Evolutionary conservation across 2,888 invertebrate species (phyloP).

Genomic region (Dascillus cervinus): DNA sequence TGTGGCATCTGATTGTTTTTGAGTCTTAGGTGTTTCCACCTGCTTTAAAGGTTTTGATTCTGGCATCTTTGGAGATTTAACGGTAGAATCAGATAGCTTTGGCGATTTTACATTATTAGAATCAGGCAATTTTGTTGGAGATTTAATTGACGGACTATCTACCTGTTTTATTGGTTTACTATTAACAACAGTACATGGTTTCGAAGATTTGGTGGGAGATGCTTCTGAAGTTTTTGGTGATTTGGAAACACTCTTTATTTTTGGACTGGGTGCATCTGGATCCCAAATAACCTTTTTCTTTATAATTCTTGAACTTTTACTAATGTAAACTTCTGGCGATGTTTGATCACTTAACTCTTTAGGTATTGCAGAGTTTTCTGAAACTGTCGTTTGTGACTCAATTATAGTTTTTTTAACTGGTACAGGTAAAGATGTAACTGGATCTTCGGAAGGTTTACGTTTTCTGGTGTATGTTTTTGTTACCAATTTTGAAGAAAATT

Average conservation of each 20-base stretch:
- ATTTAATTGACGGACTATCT: too few species aligned
- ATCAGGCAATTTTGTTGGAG: too few species aligned
- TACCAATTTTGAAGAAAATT: constrained; percentile 30
- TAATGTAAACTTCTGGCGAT: constrained; percentile 31
- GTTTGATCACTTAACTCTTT: neutral
- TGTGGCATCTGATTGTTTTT: neutral
- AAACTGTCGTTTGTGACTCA: neutral
- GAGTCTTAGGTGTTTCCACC: neutral
- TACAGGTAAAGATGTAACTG: constrained; percentile 4
- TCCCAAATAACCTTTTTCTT: constrained; percentile 70
- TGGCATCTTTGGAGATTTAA: constrained; percentile 35
- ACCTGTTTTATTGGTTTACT: too few species aligned
- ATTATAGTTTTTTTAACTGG: neutral
- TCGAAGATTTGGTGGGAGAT: too few species aligned
- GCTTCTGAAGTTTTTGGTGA: constrained; percentile 1
- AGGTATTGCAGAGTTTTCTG: constrained; percentile 1
- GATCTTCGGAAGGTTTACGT: constrained; percentile 29
- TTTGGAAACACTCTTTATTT: constrained; percentile 3
- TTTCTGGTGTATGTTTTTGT: constrained; percentile 39
- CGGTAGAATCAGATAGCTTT: constrained; percentile 6
- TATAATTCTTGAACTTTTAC: constrained; percentile 50
- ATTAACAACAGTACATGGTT: neutral
- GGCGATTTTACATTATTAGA: too few species aligned
- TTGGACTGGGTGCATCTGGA: constrained; percentile 48
- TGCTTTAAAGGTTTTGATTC: constrained; percentile 7